Conservation (phyloP, 2,888 invertebrate genomes). For the Drosophila meridionalis region DNA sequence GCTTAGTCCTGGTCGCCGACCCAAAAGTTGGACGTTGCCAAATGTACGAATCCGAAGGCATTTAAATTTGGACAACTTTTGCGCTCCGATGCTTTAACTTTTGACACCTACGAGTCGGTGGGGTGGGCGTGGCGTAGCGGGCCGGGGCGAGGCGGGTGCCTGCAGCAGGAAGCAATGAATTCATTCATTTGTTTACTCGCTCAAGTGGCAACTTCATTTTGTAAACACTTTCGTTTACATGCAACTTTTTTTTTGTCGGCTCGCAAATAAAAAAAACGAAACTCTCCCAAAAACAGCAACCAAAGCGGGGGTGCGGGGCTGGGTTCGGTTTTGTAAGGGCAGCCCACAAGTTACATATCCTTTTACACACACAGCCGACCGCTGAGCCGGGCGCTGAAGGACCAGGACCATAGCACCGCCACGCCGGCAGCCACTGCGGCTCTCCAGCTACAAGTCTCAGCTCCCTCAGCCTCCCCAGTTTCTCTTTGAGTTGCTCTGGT, state of each 20-base stretch:
- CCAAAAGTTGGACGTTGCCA: conserved; percentile 70
- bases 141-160: not conserved
- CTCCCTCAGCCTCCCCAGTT: conserved; percentile 2
- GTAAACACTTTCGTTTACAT: conserved; percentile 81
- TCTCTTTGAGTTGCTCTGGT: conserved; percentile 49
- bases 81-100: conserved; percentile 79
- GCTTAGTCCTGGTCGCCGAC: conserved; percentile 39
- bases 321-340: conserved; percentile 62
- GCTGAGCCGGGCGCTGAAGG: conserved; percentile 68
- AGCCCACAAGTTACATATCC: conserved; percentile 79
- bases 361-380: conserved; percentile 75
- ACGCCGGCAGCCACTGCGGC: conserved; percentile 22
- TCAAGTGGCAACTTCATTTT: conserved; percentile 81
- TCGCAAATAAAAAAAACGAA: conserved; percentile 36
- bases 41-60: conserved; percentile 71
- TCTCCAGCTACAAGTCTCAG: conserved; percentile 20
- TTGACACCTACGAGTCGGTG: conserved; percentile 66
- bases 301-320: not conserved
- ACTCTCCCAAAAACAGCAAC: conserved; percentile 47
- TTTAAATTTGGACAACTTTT: conserved; percentile 79
- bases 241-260: conserved; percentile 69
- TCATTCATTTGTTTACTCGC: conserved; percentile 82
- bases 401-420: conserved; percentile 53
- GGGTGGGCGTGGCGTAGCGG: not conserved
- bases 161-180: conserved; percentile 74